Evolutionary conservation across 2,113 vertebrate genomes (phyloP).

Genomic region (Salvelinus namaycush): DNA sequence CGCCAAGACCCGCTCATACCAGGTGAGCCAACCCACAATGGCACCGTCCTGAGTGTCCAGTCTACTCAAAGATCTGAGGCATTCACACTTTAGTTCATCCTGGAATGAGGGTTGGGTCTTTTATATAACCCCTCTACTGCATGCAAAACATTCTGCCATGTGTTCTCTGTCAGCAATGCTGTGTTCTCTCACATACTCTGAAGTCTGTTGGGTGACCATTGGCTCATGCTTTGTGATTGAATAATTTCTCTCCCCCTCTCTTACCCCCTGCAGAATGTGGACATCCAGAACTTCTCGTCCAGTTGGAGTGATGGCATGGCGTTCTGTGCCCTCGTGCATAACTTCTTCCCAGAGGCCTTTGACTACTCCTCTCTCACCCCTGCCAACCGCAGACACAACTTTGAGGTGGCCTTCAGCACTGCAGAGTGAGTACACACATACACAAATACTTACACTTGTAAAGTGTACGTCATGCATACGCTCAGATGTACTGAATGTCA

Average conservation of each 20-base stretch:
- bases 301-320: slow-evolving; percentile 99
- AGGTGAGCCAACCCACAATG: slow-evolving; percentile 71
- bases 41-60: not conserved
- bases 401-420: slow-evolving; percentile 91
- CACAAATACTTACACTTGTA: not conserved
- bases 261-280: slow-evolving; percentile 80
- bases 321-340: slow-evolving; percentile 95
- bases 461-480: not conserved
- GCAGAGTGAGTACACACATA: slow-evolving; percentile 87
- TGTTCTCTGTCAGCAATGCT: no score
- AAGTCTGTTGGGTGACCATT: not conserved
- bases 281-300: slow-evolving; percentile 98
- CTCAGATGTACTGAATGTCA: no score
- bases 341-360: slow-evolving; percentile 96
- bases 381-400: slow-evolving; percentile 92
- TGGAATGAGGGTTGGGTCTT: not conserved
- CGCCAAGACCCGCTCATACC: slow-evolving; percentile 93
- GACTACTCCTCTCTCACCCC: slow-evolving; percentile 90
- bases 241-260: not conserved
- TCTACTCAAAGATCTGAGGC: no score
- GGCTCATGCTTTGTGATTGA: not conserved
- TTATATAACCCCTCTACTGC: not conserved
- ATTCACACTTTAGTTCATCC: not conserved
- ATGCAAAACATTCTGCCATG: not conserved
- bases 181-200: not conserved